These are phyloP conservation scores for Ganaspis sp. DNA, from an alignment of 1,140 invertebrate genomes.

Conservation along the genomic window DNA sequence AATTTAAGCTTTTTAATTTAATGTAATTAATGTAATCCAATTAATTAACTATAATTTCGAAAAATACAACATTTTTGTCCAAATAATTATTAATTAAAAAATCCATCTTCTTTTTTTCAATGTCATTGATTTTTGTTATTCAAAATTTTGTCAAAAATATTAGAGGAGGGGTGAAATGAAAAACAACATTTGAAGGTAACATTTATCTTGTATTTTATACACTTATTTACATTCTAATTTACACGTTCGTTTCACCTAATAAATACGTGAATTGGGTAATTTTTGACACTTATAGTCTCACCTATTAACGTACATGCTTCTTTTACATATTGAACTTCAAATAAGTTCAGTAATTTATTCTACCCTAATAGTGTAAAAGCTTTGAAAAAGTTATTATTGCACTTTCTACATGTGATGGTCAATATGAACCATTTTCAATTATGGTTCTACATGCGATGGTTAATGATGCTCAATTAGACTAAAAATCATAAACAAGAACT, in stretches of 20 bases:
- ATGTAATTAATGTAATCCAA: no score
- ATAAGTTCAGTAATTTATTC: constrained; percentile 30
- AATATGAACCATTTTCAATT: background rate
- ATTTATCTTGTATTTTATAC: constrained; percentile 64
- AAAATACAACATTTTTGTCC: no score
- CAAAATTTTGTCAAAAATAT: background rate
- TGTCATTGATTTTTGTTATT: no score
- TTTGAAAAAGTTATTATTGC: constrained; percentile 13
- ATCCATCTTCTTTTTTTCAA: no score
- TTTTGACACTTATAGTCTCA: constrained; percentile 42
- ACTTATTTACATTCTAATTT: constrained; percentile 76
- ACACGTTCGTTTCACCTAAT: constrained; percentile 63
- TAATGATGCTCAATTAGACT: background rate
- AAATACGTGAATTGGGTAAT: constrained; percentile 55
- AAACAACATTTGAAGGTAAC: background rate
- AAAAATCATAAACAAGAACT: background rate
- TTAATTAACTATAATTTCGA: no score
- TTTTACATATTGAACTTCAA: background rate
- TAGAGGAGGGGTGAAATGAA: background rate
- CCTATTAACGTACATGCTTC: background rate
- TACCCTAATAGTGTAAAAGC: constrained; percentile 19
- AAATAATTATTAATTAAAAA: no score
- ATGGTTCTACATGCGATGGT: background rate
- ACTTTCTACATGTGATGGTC: background rate
- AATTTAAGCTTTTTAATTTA: no score